Evolutionary conservation across 2,888 invertebrate genomes (phyloP).

Genomic region (Furcula furcula): DNA sequence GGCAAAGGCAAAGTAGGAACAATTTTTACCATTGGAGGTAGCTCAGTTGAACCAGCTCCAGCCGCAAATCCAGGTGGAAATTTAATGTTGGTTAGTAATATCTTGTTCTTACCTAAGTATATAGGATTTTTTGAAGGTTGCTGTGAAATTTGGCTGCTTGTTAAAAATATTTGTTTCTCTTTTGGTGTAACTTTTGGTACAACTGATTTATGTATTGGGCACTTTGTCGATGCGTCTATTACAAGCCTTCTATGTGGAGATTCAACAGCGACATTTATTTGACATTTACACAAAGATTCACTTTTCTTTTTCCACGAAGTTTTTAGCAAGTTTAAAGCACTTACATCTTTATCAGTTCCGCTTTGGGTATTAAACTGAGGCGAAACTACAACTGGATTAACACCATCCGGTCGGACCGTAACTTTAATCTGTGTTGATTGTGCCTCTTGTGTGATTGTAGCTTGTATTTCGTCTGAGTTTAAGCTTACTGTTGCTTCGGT

Average conservation of each 20-base stretch:
- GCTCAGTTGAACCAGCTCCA: conserved; percentile 7
- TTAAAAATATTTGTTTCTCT: conserved; percentile 34
- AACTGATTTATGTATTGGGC: conserved; percentile 8
- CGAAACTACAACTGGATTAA: no score
- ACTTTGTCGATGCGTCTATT: conserved; percentile 25
- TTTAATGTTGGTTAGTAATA: conserved; percentile 57
- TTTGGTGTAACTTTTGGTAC: conserved; percentile 5
- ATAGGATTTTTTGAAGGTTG: conserved; percentile 38
- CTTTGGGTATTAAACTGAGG: no score
- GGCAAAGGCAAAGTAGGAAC: conserved; percentile 23
- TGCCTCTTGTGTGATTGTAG: no score
- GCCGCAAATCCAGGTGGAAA: conserved; percentile 23
- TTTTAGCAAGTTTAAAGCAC: no score
- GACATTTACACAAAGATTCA: not conserved
- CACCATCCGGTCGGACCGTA: no score
- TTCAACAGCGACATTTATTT: conserved; percentile 12
- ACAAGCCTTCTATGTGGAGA: conserved; percentile 15
- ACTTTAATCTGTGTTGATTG: no score
- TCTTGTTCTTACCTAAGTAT: conserved; percentile 60
- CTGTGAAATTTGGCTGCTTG: conserved; percentile 28
- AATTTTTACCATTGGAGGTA: conserved; percentile 7
- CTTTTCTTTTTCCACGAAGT: no score
- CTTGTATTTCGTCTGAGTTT: no score
- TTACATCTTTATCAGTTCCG: no score
- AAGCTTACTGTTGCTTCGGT: no score